Evolutionary conservation across 2,888 invertebrate genomes (phyloP).

Genomic region (Tenodera sinensis): DNA sequence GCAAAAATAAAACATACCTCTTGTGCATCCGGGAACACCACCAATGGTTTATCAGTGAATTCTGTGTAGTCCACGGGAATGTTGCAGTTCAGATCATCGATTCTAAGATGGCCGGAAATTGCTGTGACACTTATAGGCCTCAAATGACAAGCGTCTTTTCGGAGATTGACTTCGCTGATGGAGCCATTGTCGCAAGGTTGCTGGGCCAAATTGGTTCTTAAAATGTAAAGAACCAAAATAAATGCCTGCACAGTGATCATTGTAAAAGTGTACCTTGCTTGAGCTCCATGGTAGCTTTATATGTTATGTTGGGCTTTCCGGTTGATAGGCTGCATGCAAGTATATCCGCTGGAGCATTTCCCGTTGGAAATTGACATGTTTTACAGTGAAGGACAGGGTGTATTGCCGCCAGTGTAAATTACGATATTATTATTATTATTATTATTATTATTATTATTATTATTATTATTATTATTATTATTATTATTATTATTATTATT

Average conservation of each 20-base stretch:
- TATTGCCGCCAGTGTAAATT: too few relatives aligned
- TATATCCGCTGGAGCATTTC: too few relatives aligned
- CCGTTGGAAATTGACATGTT: too few relatives aligned
- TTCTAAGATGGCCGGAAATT: neutral
- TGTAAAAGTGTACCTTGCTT: neutral
- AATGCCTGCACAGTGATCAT: neutral
- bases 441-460: too few relatives aligned
- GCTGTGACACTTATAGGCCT: neutral
- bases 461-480: too few relatives aligned
- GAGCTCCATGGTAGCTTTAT: neutral
- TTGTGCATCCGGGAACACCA: neutral
- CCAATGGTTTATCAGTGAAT: neutral
- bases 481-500: too few relatives aligned
- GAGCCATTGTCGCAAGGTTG: neutral
- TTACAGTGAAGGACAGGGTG: too few relatives aligned
- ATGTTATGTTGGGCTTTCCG: neutral
- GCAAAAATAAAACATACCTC: neutral
- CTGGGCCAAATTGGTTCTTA: neutral
- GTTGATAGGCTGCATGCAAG: neutral
- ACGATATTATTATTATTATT: too few relatives aligned
- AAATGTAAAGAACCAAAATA: neutral
- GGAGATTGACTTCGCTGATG: neutral
- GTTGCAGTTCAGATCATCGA: neutral
- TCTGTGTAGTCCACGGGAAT: neutral
- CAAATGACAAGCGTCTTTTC: neutral